Base-by-base conservation (phyloP, 2,797 vertebrate genomes). In the Emydoidea blandingii region DNA sequence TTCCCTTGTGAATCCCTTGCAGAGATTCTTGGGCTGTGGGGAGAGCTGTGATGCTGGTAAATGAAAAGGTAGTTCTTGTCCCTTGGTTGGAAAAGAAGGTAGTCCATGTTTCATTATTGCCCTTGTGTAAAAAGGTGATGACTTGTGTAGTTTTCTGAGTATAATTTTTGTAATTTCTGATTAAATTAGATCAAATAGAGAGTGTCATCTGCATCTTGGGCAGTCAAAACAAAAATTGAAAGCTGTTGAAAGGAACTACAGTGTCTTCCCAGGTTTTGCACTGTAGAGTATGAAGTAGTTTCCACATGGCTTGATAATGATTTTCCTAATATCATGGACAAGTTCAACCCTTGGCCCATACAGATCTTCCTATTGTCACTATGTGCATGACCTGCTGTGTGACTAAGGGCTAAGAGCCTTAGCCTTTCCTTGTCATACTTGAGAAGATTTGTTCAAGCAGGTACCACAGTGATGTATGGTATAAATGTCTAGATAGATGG, bases 21-120 rank as follows among this genome's bases (percentile, higher is more conserved):
- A 34, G 86, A 79, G 57, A 50, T 4, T 81, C 53, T 27, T n/a
- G n/a, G n/a, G n/a, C n/a, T n/a, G n/a, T n/a, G n/a, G 23, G 72
- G 12, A 74, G 41, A 37, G 25, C 14, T 84, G 44, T 44, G 65
- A 44, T 79, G 21, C 41, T 57, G 50, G 4, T 79, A 25, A 81
- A 19, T 79, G 62, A 87, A 76, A 86, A 74, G 56, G 19, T 89
- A 86, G 80, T 85, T 8, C n/a, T 41, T 83, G 83, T 79, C 78
- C 52, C 37, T n/a, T n/a, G 53, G 19, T 78, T 79, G 56, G 27
- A 87, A 87, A 85, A 21, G 29, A 9, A 54, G 8, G 7, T 49
- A 81, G 10, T 82, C 15, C 80, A 47, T 74, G 23, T 27, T 56
- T 92, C 4, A 47, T 47, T 84, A 41, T 57, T 91, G 81, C 94